Percentiles rank a stretch among this genome's conserved stretches.
Conservation (phyloP, 2,113 vertebrate species). For the Bubo blakistoni region DNA sequence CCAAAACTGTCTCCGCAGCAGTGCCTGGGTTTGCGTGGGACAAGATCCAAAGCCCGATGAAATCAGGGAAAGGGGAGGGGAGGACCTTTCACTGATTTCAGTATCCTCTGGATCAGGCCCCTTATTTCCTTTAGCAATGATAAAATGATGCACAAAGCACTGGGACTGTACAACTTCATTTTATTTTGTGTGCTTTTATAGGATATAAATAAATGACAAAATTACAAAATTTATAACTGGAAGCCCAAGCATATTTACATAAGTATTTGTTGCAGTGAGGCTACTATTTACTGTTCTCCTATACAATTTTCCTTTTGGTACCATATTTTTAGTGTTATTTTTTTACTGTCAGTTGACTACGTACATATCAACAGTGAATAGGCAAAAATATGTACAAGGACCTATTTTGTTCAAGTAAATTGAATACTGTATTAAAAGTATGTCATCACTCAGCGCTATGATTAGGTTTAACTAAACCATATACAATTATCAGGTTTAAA, state of each 20-base stretch:
- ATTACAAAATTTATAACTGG: conserved; percentile 98
- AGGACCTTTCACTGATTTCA: neutral
- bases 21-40: rapidly evolving
- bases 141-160: conserved; percentile 42
- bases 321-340: conserved; percentile 82
- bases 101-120: neutral
- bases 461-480: conserved; percentile 84
- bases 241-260: conserved; percentile 99
- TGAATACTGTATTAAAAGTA: conserved; percentile 94
- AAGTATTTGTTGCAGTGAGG: conserved; percentile 86
- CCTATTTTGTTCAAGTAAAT: conserved; percentile 89
- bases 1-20: neutral
- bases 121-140: neutral
- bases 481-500: conserved; percentile 84
- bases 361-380: conserved; percentile 97
- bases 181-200: conserved; percentile 99
- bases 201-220: conserved; percentile 99
- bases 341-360: conserved; percentile 80
- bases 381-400: conserved; percentile 97
- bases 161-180: conserved; percentile 89
- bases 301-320: conserved; percentile 87
- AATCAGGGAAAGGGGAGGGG: neutral
- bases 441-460: conserved; percentile 86
- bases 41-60: neutral
- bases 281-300: conserved; percentile 78